phyloP scores from a whole-genome alignment of 2,113 vertebrate genomes.

The Strix uralensis region DNA sequence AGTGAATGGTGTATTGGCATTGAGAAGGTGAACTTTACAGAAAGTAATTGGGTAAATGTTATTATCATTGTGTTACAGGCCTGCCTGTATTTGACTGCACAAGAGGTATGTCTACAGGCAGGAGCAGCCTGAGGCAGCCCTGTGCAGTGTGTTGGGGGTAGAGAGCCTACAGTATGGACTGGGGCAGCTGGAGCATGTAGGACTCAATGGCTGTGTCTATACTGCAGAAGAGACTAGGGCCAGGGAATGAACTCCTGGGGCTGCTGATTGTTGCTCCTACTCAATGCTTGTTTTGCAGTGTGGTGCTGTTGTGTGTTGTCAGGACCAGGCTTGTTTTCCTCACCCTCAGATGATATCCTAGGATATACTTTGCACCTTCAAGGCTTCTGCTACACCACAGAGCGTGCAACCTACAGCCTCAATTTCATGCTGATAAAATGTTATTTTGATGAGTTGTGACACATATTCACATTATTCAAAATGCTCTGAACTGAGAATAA shows the following conservation, averaged over 20 bases:
- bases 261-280: not conserved
- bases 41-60: not conserved
- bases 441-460: conserved; percentile 7
- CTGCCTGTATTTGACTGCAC: not conserved
- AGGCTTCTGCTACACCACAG: not conserved
- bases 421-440: not conserved
- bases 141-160: too few species aligned
- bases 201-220: not conserved
- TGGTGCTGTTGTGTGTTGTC: not conserved
- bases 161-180: not conserved
- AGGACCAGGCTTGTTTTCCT: not conserved
- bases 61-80: not conserved
- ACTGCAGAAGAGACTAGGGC: not conserved
- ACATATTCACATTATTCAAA: not conserved
- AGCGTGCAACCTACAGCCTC: not conserved
- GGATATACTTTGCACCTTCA: not conserved
- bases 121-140: not conserved
- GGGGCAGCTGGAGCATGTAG: not conserved
- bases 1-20: not conserved
- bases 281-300: not conserved
- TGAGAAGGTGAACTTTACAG: not conserved
- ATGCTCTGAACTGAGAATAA: not conserved
- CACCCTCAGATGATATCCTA: not conserved
- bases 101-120: not conserved
- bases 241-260: not conserved